Base-by-base conservation (phyloP, 2,888 invertebrate species). In the Drosophila birchii region DNA sequence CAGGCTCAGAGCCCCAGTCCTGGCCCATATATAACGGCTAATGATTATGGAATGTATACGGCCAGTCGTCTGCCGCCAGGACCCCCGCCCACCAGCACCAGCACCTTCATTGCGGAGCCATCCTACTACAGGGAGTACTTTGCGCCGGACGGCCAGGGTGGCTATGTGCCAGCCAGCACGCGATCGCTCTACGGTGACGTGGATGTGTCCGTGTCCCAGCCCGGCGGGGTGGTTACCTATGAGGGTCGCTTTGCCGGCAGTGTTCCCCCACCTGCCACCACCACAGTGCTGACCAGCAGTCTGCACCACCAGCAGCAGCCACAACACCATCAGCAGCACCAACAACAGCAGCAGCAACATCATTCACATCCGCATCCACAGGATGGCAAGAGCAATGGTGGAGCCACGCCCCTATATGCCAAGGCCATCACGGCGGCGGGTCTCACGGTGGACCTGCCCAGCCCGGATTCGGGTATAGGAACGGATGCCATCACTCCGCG, bases 401-500 rank as follows among this genome's bases (percentile, higher is more conserved):
- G 89, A 49, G 90, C 90, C 59, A 92, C 92, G 34, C 92, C 92
- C 32, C 87, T 93, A 39, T 93, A 93, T 76, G 90, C 92, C 47
- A 93, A 93, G 89, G 89, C 93, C 61, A 91, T 96, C 90, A 95
- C 95, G 80, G 95, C 95, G 69, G 95, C 95, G 78, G 97, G 97
- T 47, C 95, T 98, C 83, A 97, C 97, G 58, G 98, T 98, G 91
- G 98, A 98, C 93, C 95, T 98, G 91, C 98, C 98, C 34, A 98
- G 98, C 86, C 98, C 98, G 34, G 98, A 98, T 94, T 97, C 97
- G 91, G 98, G 98, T 78, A 98, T 98, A 91, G 98, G 98, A 78
- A 97, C 97, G 43, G 97, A 98, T 91, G 97, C 97, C 84, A 97
- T 97, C 92, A 98, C 98, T 73, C 97, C 98, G 78, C 94, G 97